A percentile compares a stretch with the other conserved stretches of the same genome.
These are phyloP conservation scores for Doryteuthis pealeii DNA, from an alignment of 1,140 invertebrate species.

Conservation along the genomic window DNA sequence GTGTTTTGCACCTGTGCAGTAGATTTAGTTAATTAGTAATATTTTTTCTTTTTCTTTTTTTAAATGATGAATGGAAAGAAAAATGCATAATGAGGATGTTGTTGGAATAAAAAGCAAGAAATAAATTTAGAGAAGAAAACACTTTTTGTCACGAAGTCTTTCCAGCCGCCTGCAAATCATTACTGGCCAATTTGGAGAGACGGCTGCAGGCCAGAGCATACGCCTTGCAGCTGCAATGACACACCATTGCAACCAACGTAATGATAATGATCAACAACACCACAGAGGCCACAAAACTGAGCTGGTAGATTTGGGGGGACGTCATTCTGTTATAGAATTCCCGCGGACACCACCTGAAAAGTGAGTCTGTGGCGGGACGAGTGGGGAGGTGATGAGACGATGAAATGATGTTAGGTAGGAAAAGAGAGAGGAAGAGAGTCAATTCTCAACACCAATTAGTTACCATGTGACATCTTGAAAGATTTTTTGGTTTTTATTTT, in stretches of 20 bases:
- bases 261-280: conserved; percentile 18
- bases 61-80: too few species aligned
- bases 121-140: too few species aligned
- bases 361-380: too few species aligned
- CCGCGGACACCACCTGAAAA: too few species aligned
- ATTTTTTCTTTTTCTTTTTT: too few species aligned
- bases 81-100: too few species aligned
- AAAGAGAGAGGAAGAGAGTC: not conserved
- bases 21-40: too few species aligned
- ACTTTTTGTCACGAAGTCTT: not conserved
- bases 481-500: too few species aligned
- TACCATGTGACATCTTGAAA: too few species aligned
- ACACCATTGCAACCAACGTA: conserved; percentile 8
- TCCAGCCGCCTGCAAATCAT: not conserved
- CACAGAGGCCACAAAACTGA: conserved; percentile 22
- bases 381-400: not conserved
- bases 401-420: not conserved
- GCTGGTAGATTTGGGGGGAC: conserved; percentile 24
- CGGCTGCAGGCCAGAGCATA: not conserved
- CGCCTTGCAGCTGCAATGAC: not conserved
- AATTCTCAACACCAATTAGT: conserved; percentile 13
- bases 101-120: too few species aligned
- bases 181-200: not conserved
- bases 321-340: conserved; percentile 3
- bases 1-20: too few species aligned